phyloP scores from a whole-genome alignment of 1,140 invertebrate species.

The Scaptomyza hsui region DNA sequence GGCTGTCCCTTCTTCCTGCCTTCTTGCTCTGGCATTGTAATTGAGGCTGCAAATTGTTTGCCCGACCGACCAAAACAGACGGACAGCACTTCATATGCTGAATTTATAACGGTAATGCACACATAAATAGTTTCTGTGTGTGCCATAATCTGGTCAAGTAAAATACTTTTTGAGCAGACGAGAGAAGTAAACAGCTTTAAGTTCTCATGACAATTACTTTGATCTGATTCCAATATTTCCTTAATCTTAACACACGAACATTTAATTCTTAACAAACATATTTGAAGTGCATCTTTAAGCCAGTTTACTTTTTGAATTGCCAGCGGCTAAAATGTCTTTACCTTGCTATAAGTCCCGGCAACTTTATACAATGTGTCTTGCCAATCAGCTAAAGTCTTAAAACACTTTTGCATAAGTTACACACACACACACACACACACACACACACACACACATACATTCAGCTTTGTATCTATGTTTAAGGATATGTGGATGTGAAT shows the following conservation, averaged over 20 bases:
- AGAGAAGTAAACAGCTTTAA: not conserved
- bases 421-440: constrained; percentile 22
- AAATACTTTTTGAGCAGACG: too few species aligned
- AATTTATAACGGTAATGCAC: constrained; percentile 44
- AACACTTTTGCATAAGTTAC: constrained; percentile 73
- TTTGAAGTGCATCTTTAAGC: not conserved
- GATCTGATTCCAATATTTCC: too few species aligned
- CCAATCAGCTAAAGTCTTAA: constrained; percentile 73
- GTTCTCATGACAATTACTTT: too few species aligned
- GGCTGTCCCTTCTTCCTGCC: constrained; percentile 30
- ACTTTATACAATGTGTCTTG: constrained; percentile 30
- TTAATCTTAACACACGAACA: too few species aligned
- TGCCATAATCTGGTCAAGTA: not conserved
- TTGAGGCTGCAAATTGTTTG: constrained; percentile 47
- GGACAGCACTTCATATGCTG: constrained; percentile 39
- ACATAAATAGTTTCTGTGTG: not conserved
- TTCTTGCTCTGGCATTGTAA: constrained; percentile 34
- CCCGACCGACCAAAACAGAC: constrained; percentile 34
- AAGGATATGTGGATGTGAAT: constrained; percentile 39
- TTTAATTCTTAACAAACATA: not conserved
- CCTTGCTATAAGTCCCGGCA: constrained; percentile 2
- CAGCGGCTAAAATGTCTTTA: constrained; percentile 9
- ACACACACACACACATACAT: too few species aligned
- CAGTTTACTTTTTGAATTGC: constrained; percentile 14
- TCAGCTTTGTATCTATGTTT: constrained; percentile 23